Percentiles rank a stretch among this genome's conserved stretches.
phyloP scores from a whole-genome alignment of 37 sponge, comb jelly and placozoan species.

The Theonella swinhoei region DNA sequence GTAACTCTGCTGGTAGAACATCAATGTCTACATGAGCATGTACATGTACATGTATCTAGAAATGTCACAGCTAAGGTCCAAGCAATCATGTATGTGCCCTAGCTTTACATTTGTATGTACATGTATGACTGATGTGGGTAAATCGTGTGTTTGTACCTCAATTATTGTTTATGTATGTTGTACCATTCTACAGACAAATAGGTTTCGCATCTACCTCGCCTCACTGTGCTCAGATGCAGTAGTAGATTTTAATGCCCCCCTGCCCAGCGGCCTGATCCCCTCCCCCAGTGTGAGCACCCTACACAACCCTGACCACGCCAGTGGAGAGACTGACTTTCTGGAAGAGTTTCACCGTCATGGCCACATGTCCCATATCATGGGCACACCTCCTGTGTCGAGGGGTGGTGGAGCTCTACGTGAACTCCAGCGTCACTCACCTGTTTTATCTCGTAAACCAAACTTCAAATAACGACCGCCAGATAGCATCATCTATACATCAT shows the following conservation, averaged over 20 bases:
- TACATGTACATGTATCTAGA: too few species aligned
- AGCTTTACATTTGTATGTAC: too few species aligned
- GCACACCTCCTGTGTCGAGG: neutral
- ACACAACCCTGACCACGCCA: neutral
- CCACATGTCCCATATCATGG: neutral
- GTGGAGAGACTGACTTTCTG: neutral
- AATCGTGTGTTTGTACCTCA: too few species aligned
- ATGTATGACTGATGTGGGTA: too few species aligned
- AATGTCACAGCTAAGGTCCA: too few species aligned
- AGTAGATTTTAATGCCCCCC: slow-evolving; percentile 60
- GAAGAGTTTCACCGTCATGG: neutral
- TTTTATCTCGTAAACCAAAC: neutral
- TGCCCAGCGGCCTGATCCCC: slow-evolving; percentile 77
- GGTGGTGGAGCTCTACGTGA: neutral
- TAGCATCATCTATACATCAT: too few species aligned
- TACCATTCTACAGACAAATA: slow-evolving; percentile 24
- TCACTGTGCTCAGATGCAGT: slow-evolving; percentile 39
- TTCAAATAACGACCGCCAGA: neutral
- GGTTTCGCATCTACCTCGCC: slow-evolving; percentile 69
- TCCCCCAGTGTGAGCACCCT: slow-evolving; percentile 78
- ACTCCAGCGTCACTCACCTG: neutral
- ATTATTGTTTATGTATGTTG: too few species aligned
- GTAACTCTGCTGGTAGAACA: too few species aligned
- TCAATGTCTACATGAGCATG: too few species aligned
- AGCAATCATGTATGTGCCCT: too few species aligned